A percentile compares a stretch with the other conserved stretches of the same genome.
Conservation (phyloP, 2,797 vertebrate species). For the Mus spretus region DNA sequence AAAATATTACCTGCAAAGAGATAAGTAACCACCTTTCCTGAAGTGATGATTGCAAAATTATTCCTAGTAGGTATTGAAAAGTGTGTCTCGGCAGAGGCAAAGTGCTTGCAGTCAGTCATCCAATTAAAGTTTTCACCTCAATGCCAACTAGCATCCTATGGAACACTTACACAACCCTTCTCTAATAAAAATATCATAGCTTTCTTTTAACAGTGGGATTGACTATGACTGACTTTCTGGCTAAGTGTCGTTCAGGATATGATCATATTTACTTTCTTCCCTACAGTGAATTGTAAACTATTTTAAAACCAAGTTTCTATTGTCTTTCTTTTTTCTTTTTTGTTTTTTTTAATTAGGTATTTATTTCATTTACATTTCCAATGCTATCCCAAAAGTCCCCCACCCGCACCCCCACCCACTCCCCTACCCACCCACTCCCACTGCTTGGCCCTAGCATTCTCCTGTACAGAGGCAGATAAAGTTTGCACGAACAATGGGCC, state of each 20-base stretch:
- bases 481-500: no score
- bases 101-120: not conserved
- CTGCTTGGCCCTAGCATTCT: no score
- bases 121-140: slow-evolving; percentile 47
- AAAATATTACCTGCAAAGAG: slow-evolving; percentile 29
- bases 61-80: not conserved
- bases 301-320: not conserved
- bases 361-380: no score
- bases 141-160: not conserved
- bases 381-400: no score
- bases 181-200: not conserved
- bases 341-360: no score
- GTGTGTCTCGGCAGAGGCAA: slow-evolving; percentile 25
- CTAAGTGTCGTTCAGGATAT: not conserved
- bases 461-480: no score
- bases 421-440: no score
- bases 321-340: not conserved
- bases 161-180: slow-evolving; percentile 27
- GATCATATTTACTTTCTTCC: slow-evolving; percentile 49
- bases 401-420: no score
- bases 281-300: not conserved
- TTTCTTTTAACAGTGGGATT: slow-evolving; percentile 20
- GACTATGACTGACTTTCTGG: slow-evolving; percentile 49
- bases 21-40: slow-evolving; percentile 2
- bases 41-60: slow-evolving; percentile 10